A percentile compares a stretch with the other conserved stretches of the same genome.
Conservation (phyloP, 2,113 vertebrate genomes). For the Xenus cinereus region DNA sequence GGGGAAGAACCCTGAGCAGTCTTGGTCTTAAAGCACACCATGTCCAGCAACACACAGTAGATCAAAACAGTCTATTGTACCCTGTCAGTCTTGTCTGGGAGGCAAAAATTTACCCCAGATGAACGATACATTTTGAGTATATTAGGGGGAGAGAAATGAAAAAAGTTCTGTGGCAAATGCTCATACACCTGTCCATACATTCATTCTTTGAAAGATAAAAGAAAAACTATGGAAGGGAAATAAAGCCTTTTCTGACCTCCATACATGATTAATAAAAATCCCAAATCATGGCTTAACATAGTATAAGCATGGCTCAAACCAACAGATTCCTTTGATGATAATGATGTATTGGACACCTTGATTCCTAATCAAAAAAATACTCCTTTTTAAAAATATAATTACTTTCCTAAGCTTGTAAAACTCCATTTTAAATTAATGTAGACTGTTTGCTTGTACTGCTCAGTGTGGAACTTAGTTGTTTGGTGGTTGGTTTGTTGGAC, state of each 20-base stretch:
- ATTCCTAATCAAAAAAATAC: neutral
- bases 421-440: neutral
- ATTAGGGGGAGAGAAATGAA: neutral
- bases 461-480: neutral
- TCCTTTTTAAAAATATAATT: neutral
- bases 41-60: neutral
- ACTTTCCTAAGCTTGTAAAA: neutral
- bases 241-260: neutral
- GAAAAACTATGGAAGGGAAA: neutral
- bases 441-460: neutral
- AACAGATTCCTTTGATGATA: neutral
- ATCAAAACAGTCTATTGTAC: neutral
- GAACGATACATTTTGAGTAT: neutral
- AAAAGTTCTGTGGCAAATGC: neutral
- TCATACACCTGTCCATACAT: neutral
- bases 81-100: neutral
- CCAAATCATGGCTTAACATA: neutral
- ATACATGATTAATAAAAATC: neutral
- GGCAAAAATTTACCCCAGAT: neutral
- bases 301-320: neutral
- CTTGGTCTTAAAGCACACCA: neutral
- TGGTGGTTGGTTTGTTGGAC: neutral
- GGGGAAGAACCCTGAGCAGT: neutral
- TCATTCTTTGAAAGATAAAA: neutral
- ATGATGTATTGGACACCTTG: neutral